Evolutionary conservation across 2,888 invertebrate species (phyloP).

Genomic region (Netelia inedita): DNA sequence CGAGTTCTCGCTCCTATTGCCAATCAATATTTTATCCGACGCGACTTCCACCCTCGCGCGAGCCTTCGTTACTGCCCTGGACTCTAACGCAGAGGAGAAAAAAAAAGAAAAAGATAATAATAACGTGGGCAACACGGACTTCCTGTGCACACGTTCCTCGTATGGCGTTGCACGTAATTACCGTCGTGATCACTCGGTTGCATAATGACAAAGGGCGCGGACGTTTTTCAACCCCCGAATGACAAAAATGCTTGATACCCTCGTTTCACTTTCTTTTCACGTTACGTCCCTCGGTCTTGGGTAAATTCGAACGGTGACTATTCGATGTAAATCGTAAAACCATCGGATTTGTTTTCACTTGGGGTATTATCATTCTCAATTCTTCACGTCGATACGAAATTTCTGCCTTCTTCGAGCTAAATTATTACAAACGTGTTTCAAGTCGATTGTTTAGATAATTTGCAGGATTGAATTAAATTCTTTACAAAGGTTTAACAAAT

Average conservation of each 20-base stretch:
- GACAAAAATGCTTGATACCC: neutral
- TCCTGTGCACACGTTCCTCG: constrained; percentile 47
- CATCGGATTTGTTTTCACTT: no score
- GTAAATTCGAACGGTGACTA: no score
- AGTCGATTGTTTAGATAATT: no score
- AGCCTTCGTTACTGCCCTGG: constrained; percentile 32
- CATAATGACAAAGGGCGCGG: constrained; percentile 40
- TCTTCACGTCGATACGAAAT: no score
- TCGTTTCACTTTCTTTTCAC: neutral
- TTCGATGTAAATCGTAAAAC: no score
- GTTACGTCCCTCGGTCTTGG: neutral
- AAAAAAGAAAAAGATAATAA: constrained; percentile 17
- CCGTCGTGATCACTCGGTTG: constrained; percentile 1
- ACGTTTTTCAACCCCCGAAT: neutral
- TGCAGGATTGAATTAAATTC: no score
- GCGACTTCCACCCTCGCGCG: constrained; percentile 38
- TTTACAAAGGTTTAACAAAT: no score
- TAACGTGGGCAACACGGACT: constrained; percentile 48
- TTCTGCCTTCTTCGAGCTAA: no score
- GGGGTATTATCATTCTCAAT: no score
- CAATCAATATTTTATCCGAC: constrained; percentile 70
- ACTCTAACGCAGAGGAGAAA: constrained; percentile 8
- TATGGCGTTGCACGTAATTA: constrained; percentile 43
- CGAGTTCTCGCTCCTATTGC: constrained; percentile 64
- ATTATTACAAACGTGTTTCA: no score